Evolutionary conservation across 2,888 invertebrate species (phyloP).

Genomic region (Drosophila ustulata): DNA sequence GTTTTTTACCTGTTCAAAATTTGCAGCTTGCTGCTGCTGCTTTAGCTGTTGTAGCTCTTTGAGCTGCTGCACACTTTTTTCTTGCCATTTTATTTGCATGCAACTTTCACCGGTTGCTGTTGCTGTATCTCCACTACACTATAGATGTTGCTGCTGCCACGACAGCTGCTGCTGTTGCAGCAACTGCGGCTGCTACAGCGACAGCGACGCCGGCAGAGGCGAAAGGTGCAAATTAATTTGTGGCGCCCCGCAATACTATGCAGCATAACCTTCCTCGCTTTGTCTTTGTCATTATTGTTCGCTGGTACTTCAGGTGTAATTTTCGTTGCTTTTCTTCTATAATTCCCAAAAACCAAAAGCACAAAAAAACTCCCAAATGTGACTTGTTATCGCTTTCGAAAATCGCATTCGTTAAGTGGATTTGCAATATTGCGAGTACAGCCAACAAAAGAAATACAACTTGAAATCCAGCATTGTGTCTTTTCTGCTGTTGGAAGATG

Average conservation of each 20-base stretch:
- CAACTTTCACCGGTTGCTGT: conserved; percentile 74
- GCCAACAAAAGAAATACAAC: conserved; percentile 4
- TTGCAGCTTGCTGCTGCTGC: conserved; percentile 16
- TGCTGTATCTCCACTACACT: conserved; percentile 42
- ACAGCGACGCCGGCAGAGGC: conserved; percentile 44
- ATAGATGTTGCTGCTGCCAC: conserved; percentile 13
- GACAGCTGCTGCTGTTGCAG: conserved; percentile 27
- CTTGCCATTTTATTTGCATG: conserved; percentile 69
- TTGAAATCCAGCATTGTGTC: conserved; percentile 55
- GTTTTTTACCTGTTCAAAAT: background rate
- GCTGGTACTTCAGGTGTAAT: conserved; percentile 47
- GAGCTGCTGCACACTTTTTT: conserved; percentile 51
- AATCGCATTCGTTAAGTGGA: conserved; percentile 64
- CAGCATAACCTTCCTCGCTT: conserved; percentile 64
- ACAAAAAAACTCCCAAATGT: conserved; percentile 44
- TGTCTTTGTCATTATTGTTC: conserved; percentile 56
- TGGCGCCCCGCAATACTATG: conserved; percentile 59
- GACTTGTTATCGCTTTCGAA: conserved; percentile 71
- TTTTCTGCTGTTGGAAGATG: conserved; percentile 34
- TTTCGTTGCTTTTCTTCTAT: conserved; percentile 54
- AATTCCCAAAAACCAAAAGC: conserved; percentile 33
- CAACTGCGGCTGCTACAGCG: conserved; percentile 3
- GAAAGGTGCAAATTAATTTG: conserved; percentile 81
- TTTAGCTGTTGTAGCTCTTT: background rate
- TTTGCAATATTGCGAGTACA: conserved; percentile 44